Base-by-base conservation (phyloP, 53 echinoderm and acorn worm genomes). In the Arbacia lixula region DNA sequence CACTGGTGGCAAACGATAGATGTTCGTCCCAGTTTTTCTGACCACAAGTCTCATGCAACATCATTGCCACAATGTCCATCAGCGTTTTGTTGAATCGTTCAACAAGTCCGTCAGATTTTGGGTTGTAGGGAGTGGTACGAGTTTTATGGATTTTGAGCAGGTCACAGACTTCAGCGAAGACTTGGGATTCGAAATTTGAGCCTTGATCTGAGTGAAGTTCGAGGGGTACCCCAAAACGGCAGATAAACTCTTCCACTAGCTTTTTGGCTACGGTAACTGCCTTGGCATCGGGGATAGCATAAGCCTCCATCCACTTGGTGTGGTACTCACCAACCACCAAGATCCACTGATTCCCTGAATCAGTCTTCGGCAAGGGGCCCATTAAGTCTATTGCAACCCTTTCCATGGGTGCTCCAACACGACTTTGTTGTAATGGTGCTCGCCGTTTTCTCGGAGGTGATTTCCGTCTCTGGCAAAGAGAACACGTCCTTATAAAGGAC, bases 11-110 rank as follows among this genome's bases (percentile, higher is more conserved):
- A 40, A 62, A 89, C 16, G 88, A 71, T 1, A 91, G 51, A 33
- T 49, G 57, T 36, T 85, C 79, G 28, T 88, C 88, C 85, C 85
- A 88, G 27, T 90, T 64, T 17, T 36, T 16, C 56, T n/a, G n/a
- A n/a, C 64, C 4, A 29, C 32, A 29, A 19, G 26, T 32, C 64
- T 32, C 64, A 8, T 64, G 29, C 3, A 6, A 30, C 9, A 64
- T 8, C 32, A 64, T 64, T 5, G 64, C 26, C 19, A 64, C 64
- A 32, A 32, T 31, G 64, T 64, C 30, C 8, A 64, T 29, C 71
- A 71, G 22, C 4, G 71, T 71, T 25, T 42, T 71, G 42, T 71
- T 71, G 22, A n/a, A n/a, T n/a, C n/a, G n/a, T n/a, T n/a, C n/a
- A n/a, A n/a, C n/a, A n/a, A n/a, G n/a, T n/a, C n/a, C n/a, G n/a